A percentile compares a stretch with the other conserved stretches of the same genome.
phyloP scores from a whole-genome alignment of 2,797 vertebrate genomes.

The Microctenopoma stevenorrisi region DNA sequence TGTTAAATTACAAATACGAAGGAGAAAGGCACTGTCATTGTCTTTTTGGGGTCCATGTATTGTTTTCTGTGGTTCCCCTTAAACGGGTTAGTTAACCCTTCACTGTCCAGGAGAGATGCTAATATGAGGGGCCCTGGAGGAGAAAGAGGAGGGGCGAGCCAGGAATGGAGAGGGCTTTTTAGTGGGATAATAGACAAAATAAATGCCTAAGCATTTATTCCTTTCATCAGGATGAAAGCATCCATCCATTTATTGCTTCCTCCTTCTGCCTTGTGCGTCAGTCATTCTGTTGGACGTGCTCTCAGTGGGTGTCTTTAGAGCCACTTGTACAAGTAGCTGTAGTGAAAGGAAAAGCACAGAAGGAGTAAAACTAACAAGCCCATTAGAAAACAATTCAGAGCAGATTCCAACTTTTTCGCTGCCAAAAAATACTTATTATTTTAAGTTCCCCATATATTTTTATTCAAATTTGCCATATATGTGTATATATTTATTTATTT shows the following conservation, averaged over 20 bases:
- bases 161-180: constrained; percentile 78
- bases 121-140: constrained; percentile 75
- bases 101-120: constrained; percentile 76
- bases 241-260: constrained; percentile 74
- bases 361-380: constrained; percentile 65
- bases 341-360: constrained; percentile 52
- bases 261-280: constrained; percentile 64
- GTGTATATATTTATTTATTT: constrained; percentile 21
- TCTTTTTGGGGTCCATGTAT: constrained; percentile 83
- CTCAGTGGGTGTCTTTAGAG: constrained; percentile 62
- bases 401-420: constrained; percentile 34
- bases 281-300: constrained; percentile 63
- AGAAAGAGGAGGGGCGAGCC: constrained; percentile 38
- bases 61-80: constrained; percentile 85
- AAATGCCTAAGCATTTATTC: constrained; percentile 78
- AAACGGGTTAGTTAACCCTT: constrained; percentile 86
- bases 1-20: constrained; percentile 91
- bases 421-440: constrained; percentile 14
- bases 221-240: constrained; percentile 84
- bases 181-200: constrained; percentile 80
- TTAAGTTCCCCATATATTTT: not conserved
- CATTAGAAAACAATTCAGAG: constrained; percentile 49
- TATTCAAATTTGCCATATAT: constrained; percentile 23
- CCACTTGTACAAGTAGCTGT: constrained; percentile 50
- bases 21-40: constrained; percentile 84